These are phyloP conservation scores for Ceratotherium simum DNA, from an alignment of 2,113 vertebrate genomes.

Conservation along the genomic window DNA sequence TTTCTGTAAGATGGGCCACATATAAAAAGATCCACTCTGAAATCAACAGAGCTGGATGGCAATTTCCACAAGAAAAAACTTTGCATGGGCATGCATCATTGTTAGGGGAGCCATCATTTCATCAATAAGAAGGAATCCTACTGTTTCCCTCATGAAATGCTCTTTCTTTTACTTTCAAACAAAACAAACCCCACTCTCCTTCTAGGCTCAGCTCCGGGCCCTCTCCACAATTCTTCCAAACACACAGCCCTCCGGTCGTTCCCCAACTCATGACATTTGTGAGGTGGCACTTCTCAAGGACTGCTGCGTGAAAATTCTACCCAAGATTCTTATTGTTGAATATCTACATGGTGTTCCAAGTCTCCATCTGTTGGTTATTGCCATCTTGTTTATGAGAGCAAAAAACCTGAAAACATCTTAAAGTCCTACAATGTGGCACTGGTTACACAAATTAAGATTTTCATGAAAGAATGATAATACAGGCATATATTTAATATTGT, in stretches of 20 bases:
- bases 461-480: not conserved
- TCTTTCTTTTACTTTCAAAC: not conserved
- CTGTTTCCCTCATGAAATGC: not conserved
- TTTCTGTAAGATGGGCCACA: not conserved
- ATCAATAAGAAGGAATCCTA: not conserved
- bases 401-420: not conserved
- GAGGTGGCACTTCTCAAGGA: not conserved
- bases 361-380: not conserved
- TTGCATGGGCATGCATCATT: not conserved
- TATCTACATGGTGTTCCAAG: not conserved
- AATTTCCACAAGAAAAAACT: not conserved
- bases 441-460: not conserved
- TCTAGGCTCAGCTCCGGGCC: not conserved
- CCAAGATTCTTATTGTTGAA: not conserved
- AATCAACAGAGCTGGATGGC: not conserved
- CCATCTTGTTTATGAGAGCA: not conserved
- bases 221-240: not conserved
- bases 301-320: not conserved
- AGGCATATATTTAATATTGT: not conserved
- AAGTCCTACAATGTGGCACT: not conserved
- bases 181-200: not conserved
- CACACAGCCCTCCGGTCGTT: not conserved
- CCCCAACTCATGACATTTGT: not conserved
- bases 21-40: not conserved
- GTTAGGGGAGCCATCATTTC: not conserved